phyloP scores from a whole-genome alignment of 2,888 invertebrate genomes.

The Anthophora plumipes region DNA sequence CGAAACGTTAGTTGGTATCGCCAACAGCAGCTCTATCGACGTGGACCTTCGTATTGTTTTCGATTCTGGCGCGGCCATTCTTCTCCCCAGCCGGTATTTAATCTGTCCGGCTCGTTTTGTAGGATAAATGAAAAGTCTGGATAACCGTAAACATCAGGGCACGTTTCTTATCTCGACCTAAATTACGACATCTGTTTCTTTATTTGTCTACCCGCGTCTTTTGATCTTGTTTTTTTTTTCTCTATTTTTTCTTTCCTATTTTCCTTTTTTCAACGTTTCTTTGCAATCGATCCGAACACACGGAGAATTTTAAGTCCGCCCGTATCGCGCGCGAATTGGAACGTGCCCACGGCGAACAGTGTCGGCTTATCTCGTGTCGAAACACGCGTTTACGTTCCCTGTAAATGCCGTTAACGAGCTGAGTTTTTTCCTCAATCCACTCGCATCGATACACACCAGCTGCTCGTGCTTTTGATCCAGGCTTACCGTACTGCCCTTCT shows the following conservation, averaged over 20 bases:
- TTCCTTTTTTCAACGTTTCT: slow-evolving; percentile 46
- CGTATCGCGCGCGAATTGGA: slow-evolving; percentile 37
- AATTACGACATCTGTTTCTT: slow-evolving; percentile 75
- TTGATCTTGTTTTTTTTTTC: slow-evolving; percentile 7
- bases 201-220: slow-evolving; percentile 1
- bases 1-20: neutral
- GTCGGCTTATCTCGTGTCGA: neutral
- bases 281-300: slow-evolving; percentile 63
- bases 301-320: slow-evolving; percentile 65
- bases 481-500: neutral
- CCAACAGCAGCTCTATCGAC: neutral
- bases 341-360: slow-evolving; percentile 30
- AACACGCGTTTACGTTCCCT: slow-evolving; percentile 35
- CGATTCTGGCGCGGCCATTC: slow-evolving; percentile 27
- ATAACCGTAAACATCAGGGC: slow-evolving; percentile 70
- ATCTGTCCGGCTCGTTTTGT: slow-evolving; percentile 36
- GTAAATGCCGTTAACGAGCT: slow-evolving; percentile 19
- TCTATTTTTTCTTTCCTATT: too few relatives aligned
- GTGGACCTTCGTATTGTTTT: slow-evolving; percentile 5
- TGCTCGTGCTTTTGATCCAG: neutral
- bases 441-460: slow-evolving; percentile 9
- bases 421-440: slow-evolving; percentile 8
- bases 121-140: slow-evolving; percentile 65
- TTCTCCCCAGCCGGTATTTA: slow-evolving; percentile 46
- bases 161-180: slow-evolving; percentile 75